Evolutionary conservation across 1,140 invertebrate genomes (phyloP).

Genomic region (silkworm (Bombyx mori)): ASM3026992v2 NC_085120.1:243001-243500

Average conservation of each 20-base stretch:
- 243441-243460: slow-evolving; percentile 76
- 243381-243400: slow-evolving; percentile 82
- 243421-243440: too few species aligned
- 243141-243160: not conserved
- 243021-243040: too few species aligned
- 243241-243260: slow-evolving; percentile 72
- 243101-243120: too few species aligned
- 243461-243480: slow-evolving; percentile 78
- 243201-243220: slow-evolving; percentile 75
- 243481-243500: slow-evolving; percentile 77
- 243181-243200: slow-evolving; percentile 58
- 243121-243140: not conserved
- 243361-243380: slow-evolving; percentile 78
- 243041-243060: too few species aligned
- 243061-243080: too few species aligned
- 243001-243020: too few species aligned
- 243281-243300: slow-evolving; percentile 85
- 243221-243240: slow-evolving; percentile 76
- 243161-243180: slow-evolving; percentile 32
- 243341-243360: slow-evolving; percentile 79
- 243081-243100: too few species aligned
- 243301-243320: slow-evolving; percentile 88
- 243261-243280: slow-evolving; percentile 81
- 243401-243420: slow-evolving; percentile 65
- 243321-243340: slow-evolving; percentile 89